Evolutionary conservation across 1,140 invertebrate species (phyloP).

Genomic region (Bombus confusus): DNA sequence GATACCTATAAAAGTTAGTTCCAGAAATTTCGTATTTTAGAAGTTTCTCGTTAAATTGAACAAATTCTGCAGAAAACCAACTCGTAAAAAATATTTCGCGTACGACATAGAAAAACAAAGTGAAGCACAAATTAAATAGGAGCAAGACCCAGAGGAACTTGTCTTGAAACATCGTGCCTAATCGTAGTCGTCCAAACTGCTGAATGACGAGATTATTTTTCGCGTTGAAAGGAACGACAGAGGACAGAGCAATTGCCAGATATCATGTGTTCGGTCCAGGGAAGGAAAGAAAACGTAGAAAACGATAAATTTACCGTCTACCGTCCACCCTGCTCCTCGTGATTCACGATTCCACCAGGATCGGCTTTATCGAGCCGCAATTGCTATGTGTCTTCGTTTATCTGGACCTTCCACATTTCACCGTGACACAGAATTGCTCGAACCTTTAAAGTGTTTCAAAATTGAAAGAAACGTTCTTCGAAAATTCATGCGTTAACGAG

Average conservation of each 20-base stretch:
- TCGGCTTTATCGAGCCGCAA: constrained; percentile 14
- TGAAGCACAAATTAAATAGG: background rate
- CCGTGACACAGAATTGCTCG: background rate
- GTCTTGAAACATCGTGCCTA: background rate
- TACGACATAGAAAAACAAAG: background rate
- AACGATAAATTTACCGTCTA: constrained; percentile 14
- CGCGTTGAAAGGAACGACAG: background rate
- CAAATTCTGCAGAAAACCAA: background rate
- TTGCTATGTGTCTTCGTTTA: constrained; percentile 6
- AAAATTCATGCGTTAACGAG: background rate
- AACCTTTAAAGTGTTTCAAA: background rate
- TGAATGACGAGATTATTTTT: background rate
- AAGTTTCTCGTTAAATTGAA: background rate
- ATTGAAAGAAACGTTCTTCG: background rate
- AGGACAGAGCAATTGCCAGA: background rate
- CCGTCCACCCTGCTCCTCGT: constrained; percentile 1
- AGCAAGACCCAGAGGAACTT: background rate
- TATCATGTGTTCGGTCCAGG: background rate
- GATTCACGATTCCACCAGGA: constrained; percentile 19
- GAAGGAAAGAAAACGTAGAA: background rate
- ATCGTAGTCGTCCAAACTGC: background rate
- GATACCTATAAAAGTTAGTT: no score
- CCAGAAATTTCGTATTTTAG: no score
- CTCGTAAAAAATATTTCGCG: background rate
- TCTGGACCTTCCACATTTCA: background rate